phyloP scores from a whole-genome alignment of 1,140 invertebrate species.

The Drosophila lacertosa region DNA sequence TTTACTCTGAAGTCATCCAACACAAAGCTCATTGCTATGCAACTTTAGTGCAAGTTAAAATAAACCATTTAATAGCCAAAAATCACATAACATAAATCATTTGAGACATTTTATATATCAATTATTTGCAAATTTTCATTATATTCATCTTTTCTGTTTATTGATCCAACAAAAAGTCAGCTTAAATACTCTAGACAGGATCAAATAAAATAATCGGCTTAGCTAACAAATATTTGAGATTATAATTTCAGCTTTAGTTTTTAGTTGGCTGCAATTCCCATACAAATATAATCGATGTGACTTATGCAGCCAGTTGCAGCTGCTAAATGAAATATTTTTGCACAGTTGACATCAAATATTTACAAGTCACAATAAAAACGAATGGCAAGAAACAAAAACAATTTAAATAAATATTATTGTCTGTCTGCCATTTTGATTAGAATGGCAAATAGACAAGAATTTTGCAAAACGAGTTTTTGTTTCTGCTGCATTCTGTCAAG shows the following conservation, averaged over 20 bases:
- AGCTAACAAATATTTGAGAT: slow-evolving; percentile 5
- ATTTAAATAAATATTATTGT: slow-evolving; percentile 47
- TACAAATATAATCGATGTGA: slow-evolving; percentile 24
- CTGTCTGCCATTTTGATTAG: slow-evolving; percentile 36
- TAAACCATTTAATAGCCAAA: not conserved
- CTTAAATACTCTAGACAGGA: not conserved
- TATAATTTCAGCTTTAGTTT: slow-evolving; percentile 14
- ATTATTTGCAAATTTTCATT: not conserved
- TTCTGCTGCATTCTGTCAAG: slow-evolving; percentile 24
- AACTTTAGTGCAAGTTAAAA: not conserved
- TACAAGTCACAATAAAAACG: slow-evolving; percentile 9
- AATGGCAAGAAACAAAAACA: slow-evolving; percentile 18
- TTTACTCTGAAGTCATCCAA: not conserved
- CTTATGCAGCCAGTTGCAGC: slow-evolving; percentile 23
- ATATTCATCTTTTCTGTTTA: slow-evolving; percentile 5
- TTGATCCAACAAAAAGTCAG: slow-evolving; percentile 2
- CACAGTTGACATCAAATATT: slow-evolving; percentile 54
- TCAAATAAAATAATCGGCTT: slow-evolving; percentile 30
- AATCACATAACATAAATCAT: not conserved
- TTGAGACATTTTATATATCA: too few species aligned
- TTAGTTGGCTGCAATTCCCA: slow-evolving; percentile 23
- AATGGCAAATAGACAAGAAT: slow-evolving; percentile 21
- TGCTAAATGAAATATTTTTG: slow-evolving; percentile 29
- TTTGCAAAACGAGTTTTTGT: slow-evolving; percentile 27
- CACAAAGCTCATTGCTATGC: slow-evolving; percentile 5